Evolutionary conservation across 2,888 invertebrate species (phyloP), one percentile per base, ranked within the genome.

Genomic region (Heteropelma amictum): DNA sequence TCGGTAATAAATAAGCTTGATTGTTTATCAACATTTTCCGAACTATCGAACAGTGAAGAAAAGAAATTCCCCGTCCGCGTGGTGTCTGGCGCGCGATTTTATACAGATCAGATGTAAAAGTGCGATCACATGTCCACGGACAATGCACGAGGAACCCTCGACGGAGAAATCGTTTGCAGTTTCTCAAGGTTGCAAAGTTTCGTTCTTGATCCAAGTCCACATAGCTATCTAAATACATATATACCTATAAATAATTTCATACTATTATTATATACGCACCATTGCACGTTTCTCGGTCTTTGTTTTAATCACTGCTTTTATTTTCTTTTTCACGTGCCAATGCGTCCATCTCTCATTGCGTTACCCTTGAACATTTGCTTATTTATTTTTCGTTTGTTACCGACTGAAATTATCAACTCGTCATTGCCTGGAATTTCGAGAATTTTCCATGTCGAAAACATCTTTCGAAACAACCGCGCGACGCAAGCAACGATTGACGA

Each of bases 91-190:
- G 17, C 21, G 23, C 51, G 51, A 53, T 28, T 21, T n/a, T n/a
- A n/a, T n/a, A n/a, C n/a, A n/a, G n/a, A n/a, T 6, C 35, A 14
- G 23, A 4, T 35, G 23, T 35, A 47, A 47, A 60, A 49, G 51
- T 30, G n/a, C n/a, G 61, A 56, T 53, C 26, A 63, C 40, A 63
- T 40, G 54, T 38, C 2, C 49, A 26, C 7, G 10, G 7, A 14
- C 26, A 49, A 23, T 30, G 56, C 38, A 26, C 65, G 72, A 35
- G 28, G n/a, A 47, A n/a, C n/a, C n/a, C 45, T 28, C 54, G 53
- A 35, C 35, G 61, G 67, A 63, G 72, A 72, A 72, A 72, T 72
- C 72, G 61, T 54, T 60, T 54, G 54, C 47, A 61, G 67, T 45
- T 54, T 40, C 38, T 47, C 72, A 61, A 72, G 67, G 61, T 38